phyloP scores from a whole-genome alignment of 2,113 vertebrate genomes.

The Engraulis encrasicolus region DNA sequence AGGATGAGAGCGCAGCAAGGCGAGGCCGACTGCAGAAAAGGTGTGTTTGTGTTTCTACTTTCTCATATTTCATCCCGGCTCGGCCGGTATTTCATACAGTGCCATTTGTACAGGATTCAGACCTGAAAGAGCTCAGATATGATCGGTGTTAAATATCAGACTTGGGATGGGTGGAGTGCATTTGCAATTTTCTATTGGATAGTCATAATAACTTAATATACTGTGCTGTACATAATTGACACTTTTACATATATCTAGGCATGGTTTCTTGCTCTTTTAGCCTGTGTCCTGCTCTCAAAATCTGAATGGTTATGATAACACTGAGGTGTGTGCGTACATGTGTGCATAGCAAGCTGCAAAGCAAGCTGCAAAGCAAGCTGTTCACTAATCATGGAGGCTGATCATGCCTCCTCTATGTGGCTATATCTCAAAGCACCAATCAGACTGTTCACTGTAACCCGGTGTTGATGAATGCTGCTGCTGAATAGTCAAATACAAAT shows the following conservation, averaged over 20 bases:
- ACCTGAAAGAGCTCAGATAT: too few relatives aligned
- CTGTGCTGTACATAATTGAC: too few relatives aligned
- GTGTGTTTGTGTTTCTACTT: constrained; percentile 62
- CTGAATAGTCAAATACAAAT: too few relatives aligned
- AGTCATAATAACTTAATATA: too few relatives aligned
- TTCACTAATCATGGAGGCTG: neutral
- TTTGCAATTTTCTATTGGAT: too few relatives aligned
- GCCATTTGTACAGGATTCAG: neutral
- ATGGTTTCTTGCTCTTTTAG: too few relatives aligned
- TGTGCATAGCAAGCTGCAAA: neutral
- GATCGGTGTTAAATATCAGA: too few relatives aligned
- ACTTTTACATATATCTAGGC: too few relatives aligned
- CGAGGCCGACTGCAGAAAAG: constrained; percentile 84
- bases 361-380: neutral
- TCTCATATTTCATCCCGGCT: constrained; percentile 2
- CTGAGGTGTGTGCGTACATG: neutral
- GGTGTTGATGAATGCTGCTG: too few relatives aligned
- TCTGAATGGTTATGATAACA: neutral
- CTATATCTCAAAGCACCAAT: neutral
- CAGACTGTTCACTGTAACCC: neutral
- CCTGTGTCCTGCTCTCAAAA: neutral
- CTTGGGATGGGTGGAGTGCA: too few relatives aligned
- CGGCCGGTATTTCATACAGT: constrained; percentile 13
- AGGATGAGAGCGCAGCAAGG: constrained; percentile 76
- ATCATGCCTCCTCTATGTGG: neutral